Evolutionary conservation across 2,888 invertebrate species (phyloP).

Genomic region (Nomada goodeniana): DNA sequence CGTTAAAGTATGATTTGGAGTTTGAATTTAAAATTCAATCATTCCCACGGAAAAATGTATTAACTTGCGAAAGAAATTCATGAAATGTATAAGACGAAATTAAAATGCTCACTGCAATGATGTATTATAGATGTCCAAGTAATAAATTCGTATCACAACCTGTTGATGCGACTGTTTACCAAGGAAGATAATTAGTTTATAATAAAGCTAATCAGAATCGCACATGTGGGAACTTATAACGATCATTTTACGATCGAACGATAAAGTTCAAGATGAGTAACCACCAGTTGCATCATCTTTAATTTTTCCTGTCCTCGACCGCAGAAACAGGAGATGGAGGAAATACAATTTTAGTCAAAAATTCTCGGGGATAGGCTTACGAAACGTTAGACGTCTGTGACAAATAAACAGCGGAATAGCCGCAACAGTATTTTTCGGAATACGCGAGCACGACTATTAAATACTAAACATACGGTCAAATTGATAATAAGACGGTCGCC

Average conservation of each 20-base stretch:
- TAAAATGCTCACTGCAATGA: too few species aligned
- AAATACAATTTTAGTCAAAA: conserved; percentile 48
- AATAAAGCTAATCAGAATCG: background rate
- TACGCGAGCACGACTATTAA: too few species aligned
- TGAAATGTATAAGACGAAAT: too few species aligned
- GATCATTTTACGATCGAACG: conserved; percentile 10
- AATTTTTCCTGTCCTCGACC: conserved; percentile 44
- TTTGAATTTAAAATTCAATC: too few species aligned
- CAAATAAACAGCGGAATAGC: conserved; percentile 8
- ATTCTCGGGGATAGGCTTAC: conserved; percentile 49
- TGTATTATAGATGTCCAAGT: too few species aligned
- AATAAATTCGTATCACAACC: too few species aligned
- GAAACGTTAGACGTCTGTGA: conserved; percentile 61
- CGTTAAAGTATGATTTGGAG: too few species aligned
- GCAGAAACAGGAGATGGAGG: conserved; percentile 55
- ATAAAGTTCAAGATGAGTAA: conserved; percentile 44
- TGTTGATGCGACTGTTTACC: background rate
- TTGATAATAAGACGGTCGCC: too few species aligned
- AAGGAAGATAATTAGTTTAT: background rate
- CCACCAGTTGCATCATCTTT: conserved; percentile 39
- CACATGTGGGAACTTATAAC: conserved; percentile 2
- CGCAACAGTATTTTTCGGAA: background rate
- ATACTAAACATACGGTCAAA: too few species aligned
- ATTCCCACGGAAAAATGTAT: too few species aligned
- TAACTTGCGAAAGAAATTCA: too few species aligned